These are phyloP conservation scores for Euphydryas editha DNA, from an alignment of 2,888 invertebrate species.

Conservation along the genomic window DNA sequence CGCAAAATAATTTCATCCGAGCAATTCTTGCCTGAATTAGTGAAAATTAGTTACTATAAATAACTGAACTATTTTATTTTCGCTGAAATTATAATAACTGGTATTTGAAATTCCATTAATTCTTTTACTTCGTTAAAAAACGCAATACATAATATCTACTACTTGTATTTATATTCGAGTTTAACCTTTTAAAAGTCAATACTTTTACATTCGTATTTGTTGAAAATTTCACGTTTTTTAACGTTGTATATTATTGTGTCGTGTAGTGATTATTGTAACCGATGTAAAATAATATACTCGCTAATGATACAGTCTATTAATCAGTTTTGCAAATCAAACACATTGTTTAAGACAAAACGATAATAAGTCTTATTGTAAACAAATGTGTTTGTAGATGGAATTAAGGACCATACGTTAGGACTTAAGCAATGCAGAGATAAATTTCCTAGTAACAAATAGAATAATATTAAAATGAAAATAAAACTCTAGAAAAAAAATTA, in stretches of 20 bases:
- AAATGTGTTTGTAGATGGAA: conserved; percentile 15
- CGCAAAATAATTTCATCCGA: too few relatives aligned
- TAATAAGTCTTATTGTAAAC: conserved; percentile 14
- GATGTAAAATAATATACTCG: neutral
- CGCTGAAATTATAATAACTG: too few relatives aligned
- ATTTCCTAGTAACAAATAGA: conserved; percentile 9
- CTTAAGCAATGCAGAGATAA: conserved; percentile 4
- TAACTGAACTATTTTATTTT: too few relatives aligned
- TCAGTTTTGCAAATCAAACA: conserved; percentile 10
- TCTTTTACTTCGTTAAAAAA: too few relatives aligned
- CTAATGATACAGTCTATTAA: conserved; percentile 19
- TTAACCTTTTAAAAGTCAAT: neutral
- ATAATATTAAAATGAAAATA: neutral
- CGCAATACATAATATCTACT: too few relatives aligned
- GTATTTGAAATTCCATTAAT: too few relatives aligned
- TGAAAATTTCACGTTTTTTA: neutral
- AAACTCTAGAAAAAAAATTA: neutral
- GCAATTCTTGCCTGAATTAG: too few relatives aligned
- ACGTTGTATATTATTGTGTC: neutral
- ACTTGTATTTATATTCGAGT: neutral
- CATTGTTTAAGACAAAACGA: conserved; percentile 20
- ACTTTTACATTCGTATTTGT: neutral
- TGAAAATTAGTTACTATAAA: too few relatives aligned
- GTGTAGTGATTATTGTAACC: neutral
- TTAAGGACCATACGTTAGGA: conserved; percentile 18